These are phyloP conservation scores for Penelope pileata DNA, from an alignment of 2,113 vertebrate species.

Conservation along the genomic window DNA sequence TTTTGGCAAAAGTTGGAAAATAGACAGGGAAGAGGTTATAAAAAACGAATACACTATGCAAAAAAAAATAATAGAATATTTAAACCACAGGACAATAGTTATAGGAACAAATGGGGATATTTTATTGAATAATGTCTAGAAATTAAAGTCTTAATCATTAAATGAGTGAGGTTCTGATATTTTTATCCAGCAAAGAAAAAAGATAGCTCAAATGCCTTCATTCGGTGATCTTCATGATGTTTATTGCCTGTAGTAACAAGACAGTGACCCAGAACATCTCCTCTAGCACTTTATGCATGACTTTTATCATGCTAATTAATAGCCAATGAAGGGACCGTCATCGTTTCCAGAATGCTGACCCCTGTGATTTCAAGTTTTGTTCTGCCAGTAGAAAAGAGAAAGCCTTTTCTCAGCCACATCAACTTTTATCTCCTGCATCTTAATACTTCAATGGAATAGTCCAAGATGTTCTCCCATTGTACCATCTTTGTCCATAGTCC, in stretches of 20 bases:
- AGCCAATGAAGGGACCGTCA: not conserved
- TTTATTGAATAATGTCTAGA: not conserved
- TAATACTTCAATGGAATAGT: not conserved
- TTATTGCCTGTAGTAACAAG: not conserved
- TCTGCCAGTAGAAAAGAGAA: not conserved
- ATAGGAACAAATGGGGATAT: not conserved
- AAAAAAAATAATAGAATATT: not conserved
- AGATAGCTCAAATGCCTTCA: not conserved
- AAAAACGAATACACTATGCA: not conserved
- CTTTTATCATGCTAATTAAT: not conserved
- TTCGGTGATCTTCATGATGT: not conserved
- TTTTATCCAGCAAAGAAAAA: not conserved
- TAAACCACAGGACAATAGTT: not conserved
- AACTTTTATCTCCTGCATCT: not conserved
- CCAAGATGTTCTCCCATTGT: not conserved
- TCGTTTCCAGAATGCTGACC: not conserved
- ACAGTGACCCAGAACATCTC: not conserved
- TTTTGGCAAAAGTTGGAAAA: not conserved
- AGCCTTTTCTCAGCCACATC: not conserved
- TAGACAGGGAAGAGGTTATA: not conserved
- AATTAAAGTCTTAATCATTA: not conserved
- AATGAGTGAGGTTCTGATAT: not conserved
- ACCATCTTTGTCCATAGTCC: not conserved
- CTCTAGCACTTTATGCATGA: not conserved
- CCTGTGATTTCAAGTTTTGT: not conserved